Conservation (phyloP, 2,888 invertebrate genomes). For the Drosophila mimetica region DNA sequence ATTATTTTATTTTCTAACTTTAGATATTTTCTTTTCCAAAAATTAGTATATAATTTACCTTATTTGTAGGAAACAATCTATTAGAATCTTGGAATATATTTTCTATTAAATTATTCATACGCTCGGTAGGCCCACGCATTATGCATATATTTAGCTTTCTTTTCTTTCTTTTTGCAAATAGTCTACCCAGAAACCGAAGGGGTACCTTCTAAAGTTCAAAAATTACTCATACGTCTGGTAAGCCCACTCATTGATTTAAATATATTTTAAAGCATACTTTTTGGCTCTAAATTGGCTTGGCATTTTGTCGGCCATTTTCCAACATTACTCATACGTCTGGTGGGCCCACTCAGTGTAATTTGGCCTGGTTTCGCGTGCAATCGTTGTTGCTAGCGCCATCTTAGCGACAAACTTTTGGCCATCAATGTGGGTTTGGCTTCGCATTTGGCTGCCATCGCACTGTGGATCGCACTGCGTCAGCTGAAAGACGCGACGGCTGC, state of each 20-base stretch:
- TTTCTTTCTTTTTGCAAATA: too few species aligned
- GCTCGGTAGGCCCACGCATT: too few species aligned
- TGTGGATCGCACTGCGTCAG: slow-evolving; percentile 56
- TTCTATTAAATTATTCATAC: too few species aligned
- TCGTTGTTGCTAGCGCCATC: slow-evolving; percentile 16
- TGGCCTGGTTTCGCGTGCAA: slow-evolving; percentile 42
- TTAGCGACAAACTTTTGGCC: slow-evolving; percentile 41
- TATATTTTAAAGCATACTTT: neutral
- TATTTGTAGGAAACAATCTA: too few species aligned
- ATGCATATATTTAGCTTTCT: too few species aligned
- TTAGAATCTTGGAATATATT: too few species aligned
- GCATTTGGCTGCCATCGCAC: slow-evolving; percentile 2
- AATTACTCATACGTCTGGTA: neutral
- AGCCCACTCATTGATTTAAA: neutral
- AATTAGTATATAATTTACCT: too few species aligned
- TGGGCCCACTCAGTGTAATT: slow-evolving; percentile 50
- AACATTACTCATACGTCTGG: slow-evolving; percentile 31
- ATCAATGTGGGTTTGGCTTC: slow-evolving; percentile 43
- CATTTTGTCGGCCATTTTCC: neutral
- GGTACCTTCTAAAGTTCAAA: too few species aligned
- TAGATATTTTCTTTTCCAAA: too few species aligned
- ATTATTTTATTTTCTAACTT: too few species aligned
- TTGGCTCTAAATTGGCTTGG: neutral
- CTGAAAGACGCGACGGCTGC: slow-evolving; percentile 54
- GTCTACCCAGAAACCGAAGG: too few species aligned